Conservation (phyloP, 2,113 vertebrate species). For the Actinemys pallida region DNA sequence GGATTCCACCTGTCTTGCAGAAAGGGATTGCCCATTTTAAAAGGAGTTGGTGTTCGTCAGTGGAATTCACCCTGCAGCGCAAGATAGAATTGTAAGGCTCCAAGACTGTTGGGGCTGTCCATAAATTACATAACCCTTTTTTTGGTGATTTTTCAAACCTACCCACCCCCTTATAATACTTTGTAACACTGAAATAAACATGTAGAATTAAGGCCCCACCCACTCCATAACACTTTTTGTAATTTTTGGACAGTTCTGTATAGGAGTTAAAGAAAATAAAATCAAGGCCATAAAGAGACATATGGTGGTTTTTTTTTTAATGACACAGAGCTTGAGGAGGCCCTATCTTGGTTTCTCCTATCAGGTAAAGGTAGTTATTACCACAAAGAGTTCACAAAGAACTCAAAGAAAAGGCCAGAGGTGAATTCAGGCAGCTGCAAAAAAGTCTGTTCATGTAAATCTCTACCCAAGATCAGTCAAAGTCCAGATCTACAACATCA, state of each 20-base stretch:
- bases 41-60: constrained; percentile 11
- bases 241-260: background rate
- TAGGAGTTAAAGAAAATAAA: constrained; percentile 6
- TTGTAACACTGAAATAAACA: background rate
- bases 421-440: background rate
- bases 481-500: background rate
- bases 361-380: background rate
- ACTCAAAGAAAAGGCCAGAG: background rate
- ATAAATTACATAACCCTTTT: background rate
- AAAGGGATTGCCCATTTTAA: constrained; percentile 12
- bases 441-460: constrained; percentile 1
- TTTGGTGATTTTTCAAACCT: background rate
- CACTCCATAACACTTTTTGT: background rate
- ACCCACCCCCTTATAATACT: background rate
- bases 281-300: background rate
- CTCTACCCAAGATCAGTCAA: background rate
- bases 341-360: background rate
- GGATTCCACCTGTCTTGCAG: constrained; percentile 7
- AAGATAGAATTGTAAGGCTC: background rate
- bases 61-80: background rate
- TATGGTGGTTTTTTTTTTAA: background rate
- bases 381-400: background rate
- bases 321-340: background rate
- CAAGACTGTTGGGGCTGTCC: background rate
- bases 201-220: background rate